A percentile compares a stretch with the other conserved stretches of the same genome.
These are phyloP conservation scores for Holothuria leucospilota DNA, from an alignment of 53 echinoderm and acorn worm species.

Conservation along the genomic window DNA sequence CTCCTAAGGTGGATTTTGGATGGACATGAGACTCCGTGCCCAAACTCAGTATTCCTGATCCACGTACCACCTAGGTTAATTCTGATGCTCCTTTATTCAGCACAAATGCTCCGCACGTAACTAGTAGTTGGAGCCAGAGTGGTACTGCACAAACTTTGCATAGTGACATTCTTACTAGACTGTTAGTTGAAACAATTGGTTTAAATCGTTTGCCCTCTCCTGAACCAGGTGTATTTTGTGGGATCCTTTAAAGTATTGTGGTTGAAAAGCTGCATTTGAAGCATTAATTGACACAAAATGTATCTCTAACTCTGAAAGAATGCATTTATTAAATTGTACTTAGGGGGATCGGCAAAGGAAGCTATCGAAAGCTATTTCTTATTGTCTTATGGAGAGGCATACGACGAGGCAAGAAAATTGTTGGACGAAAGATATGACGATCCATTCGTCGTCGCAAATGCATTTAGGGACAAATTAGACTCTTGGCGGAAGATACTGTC, in stretches of 20 bases:
- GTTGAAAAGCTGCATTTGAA: constrained; percentile 60
- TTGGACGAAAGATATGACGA: too few species aligned
- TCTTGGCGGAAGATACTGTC: constrained; percentile 40
- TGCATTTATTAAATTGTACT: constrained; percentile 66
- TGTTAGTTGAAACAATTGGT: constrained; percentile 1
- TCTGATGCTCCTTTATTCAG: too few species aligned
- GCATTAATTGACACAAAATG: constrained; percentile 55
- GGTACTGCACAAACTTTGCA: neutral
- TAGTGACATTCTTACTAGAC: neutral
- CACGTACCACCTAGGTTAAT: too few species aligned
- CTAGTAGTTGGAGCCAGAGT: neutral
- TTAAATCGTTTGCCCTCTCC: constrained; percentile 55
- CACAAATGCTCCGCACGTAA: too few species aligned
- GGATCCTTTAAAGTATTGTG: constrained; percentile 63
- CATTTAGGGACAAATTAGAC: constrained; percentile 47
- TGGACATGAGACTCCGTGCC: too few species aligned
- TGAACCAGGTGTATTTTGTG: constrained; percentile 66
- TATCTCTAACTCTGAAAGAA: constrained; percentile 43
- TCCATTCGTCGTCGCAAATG: constrained; percentile 40
- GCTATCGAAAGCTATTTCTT: constrained; percentile 63
- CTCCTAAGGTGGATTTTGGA: too few species aligned
- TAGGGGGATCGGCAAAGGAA: constrained; percentile 67
- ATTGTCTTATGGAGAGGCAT: constrained; percentile 30
- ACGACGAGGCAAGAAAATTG: constrained; percentile 31
- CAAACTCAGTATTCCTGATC: too few species aligned